These are phyloP conservation scores for Sthenelais limicola DNA, from an alignment of 2,888 invertebrate species.

Conservation along the genomic window DNA sequence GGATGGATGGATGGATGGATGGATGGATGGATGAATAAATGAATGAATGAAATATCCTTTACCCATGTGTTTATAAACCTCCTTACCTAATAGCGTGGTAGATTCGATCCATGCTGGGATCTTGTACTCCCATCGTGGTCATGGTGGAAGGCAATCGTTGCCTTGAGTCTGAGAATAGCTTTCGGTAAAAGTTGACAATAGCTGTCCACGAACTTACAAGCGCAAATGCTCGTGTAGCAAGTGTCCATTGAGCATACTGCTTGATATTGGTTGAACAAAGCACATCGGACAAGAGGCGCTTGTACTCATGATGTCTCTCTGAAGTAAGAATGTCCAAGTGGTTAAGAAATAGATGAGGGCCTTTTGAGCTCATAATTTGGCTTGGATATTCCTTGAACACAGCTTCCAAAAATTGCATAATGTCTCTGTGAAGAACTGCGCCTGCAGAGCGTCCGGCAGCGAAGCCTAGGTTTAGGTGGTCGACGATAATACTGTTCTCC, in stretches of 20 bases:
- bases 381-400: slow-evolving; percentile 68
- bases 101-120: slow-evolving; percentile 57
- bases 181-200: slow-evolving; percentile 66
- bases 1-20: too few species aligned
- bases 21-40: too few species aligned
- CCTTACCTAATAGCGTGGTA: slow-evolving; percentile 62
- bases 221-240: slow-evolving; percentile 68
- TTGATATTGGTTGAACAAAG: slow-evolving; percentile 66
- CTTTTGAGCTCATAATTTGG: slow-evolving; percentile 62
- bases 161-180: slow-evolving; percentile 35
- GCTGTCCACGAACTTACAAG: slow-evolving; percentile 69
- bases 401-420: slow-evolving; percentile 63
- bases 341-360: slow-evolving; percentile 66
- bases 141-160: slow-evolving; percentile 28
- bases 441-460: slow-evolving; percentile 62
- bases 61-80: too few species aligned
- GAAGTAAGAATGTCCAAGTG: slow-evolving; percentile 67
- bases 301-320: slow-evolving; percentile 61
- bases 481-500: slow-evolving; percentile 66
- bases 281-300: slow-evolving; percentile 67
- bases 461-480: slow-evolving; percentile 67
- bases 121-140: slow-evolving; percentile 43
- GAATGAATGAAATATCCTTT: too few species aligned
- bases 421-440: slow-evolving; percentile 59
- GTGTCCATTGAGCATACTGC: slow-evolving; percentile 69